A percentile compares a stretch with the other conserved stretches of the same genome.
Evolutionary conservation across 2,888 invertebrate genomes (phyloP).

Genomic region (Heliconius sara): DNA sequence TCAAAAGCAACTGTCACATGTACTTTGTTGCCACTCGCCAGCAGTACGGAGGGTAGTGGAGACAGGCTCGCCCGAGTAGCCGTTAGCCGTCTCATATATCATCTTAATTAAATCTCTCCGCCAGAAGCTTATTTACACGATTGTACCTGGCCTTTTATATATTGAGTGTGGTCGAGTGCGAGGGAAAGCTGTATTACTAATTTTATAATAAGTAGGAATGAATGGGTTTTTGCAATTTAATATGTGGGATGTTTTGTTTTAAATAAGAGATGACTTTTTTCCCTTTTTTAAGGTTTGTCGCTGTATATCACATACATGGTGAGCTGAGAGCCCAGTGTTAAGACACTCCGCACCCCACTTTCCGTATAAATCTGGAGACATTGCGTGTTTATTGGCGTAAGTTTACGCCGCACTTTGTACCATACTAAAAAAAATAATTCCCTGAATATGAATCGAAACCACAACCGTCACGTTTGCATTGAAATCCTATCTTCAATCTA

Average conservation of each 20-base stretch:
- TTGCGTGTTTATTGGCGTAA: no score
- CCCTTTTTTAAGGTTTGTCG: no score
- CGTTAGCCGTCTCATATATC: slow-evolving; percentile 81
- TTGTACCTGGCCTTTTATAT: slow-evolving; percentile 67
- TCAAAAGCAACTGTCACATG: slow-evolving; percentile 30
- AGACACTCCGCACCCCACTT: background rate
- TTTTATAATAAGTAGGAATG: slow-evolving; percentile 18
- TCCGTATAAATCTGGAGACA: no score
- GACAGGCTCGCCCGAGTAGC: slow-evolving; percentile 61
- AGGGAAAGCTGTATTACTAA: slow-evolving; percentile 43
- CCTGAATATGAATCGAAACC: background rate
- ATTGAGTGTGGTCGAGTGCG: slow-evolving; percentile 42
- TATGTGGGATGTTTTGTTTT: background rate
- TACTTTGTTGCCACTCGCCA: background rate
- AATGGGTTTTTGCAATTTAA: background rate
- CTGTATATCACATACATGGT: no score
- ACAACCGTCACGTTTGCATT: background rate
- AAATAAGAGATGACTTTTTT: background rate
- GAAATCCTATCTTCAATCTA: no score
- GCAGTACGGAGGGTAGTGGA: slow-evolving; percentile 23
- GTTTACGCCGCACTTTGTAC: no score
- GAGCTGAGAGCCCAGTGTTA: background rate
- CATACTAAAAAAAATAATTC: no score
- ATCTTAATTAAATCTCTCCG: slow-evolving; percentile 84
- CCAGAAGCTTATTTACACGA: slow-evolving; percentile 76